Conservation (phyloP, 2,888 invertebrate species). For the Eupelmus urozonus region DNA sequence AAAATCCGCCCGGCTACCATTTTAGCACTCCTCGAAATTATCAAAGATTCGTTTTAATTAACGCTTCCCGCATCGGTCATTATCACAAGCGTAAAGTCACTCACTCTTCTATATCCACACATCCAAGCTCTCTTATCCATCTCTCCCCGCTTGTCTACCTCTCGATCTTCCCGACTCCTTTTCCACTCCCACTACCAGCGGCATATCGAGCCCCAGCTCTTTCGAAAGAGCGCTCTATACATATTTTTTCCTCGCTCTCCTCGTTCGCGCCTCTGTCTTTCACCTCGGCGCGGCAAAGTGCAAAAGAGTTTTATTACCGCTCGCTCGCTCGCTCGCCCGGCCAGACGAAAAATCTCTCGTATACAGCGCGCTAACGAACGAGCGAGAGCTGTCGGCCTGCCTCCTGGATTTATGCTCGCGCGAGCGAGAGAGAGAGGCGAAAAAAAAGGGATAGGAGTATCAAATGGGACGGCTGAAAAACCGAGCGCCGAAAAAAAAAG, state of each 20-base stretch:
- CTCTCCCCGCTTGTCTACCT: constrained; percentile 10
- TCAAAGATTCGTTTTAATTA: too few relatives aligned
- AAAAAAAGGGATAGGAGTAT: constrained; percentile 26
- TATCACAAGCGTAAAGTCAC: background rate
- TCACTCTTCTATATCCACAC: background rate
- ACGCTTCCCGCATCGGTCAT: background rate
- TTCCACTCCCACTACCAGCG: background rate
- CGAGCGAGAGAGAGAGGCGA: constrained; percentile 3
- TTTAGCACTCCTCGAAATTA: too few relatives aligned
- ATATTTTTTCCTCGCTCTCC: constrained; percentile 13
- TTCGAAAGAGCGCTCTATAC: constrained; percentile 16
- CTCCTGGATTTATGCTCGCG: constrained; percentile 49
- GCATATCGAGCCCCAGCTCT: background rate
- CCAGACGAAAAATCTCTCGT: constrained; percentile 55
- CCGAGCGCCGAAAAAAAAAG: constrained; percentile 14
- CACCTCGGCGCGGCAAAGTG: constrained; percentile 43
- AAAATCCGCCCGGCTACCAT: too few relatives aligned
- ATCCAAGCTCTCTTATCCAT: constrained; percentile 21
- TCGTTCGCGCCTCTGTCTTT: constrained; percentile 28
- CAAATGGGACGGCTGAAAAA: constrained; percentile 50
- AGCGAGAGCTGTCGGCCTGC: constrained; percentile 38
- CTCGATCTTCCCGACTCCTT: constrained; percentile 19
- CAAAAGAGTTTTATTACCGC: constrained; percentile 60
- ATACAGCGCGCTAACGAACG: constrained; percentile 55
- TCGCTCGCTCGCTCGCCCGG: too few relatives aligned